These are phyloP conservation scores for Pygoscelis antarcticus DNA, from an alignment of 2,113 vertebrate species.

Conservation along the genomic window DNA sequence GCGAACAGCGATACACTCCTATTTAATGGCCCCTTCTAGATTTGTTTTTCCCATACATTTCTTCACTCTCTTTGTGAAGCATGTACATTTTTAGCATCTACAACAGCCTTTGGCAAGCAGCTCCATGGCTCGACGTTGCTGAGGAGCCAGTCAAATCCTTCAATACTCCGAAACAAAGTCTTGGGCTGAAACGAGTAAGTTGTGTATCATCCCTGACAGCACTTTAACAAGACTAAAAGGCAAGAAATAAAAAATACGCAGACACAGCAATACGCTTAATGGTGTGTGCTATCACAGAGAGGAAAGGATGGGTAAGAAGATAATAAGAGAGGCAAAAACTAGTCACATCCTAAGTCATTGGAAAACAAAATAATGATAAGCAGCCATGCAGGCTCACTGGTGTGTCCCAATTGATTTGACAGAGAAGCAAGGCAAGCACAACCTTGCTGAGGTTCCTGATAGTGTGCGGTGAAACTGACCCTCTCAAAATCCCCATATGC, in stretches of 20 bases:
- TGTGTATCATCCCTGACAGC: background rate
- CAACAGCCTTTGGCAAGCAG: background rate
- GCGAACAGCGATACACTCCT: background rate
- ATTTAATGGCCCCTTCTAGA: background rate
- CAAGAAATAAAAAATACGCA: background rate
- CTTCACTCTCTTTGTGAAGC: background rate
- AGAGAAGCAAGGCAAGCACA: background rate
- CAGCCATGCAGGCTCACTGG: background rate
- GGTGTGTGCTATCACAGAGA: background rate
- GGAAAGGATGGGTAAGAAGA: background rate
- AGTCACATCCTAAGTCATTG: background rate
- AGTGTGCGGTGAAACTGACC: rapidly evolving
- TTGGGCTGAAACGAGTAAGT: background rate
- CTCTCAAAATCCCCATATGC: background rate
- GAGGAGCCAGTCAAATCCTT: background rate
- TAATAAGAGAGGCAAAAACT: rapidly evolving
- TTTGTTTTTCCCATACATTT: background rate
- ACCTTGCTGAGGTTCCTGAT: background rate
- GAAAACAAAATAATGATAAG: background rate
- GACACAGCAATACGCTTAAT: background rate
- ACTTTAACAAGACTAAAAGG: background rate
- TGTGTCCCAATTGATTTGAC: background rate
- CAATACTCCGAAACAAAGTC: background rate
- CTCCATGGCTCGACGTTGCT: background rate
- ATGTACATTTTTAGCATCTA: background rate